Evolutionary conservation across 2,113 vertebrate species (phyloP), one percentile per base, ranked within the genome.

Genomic region (Asarcornis scutulata): DNA sequence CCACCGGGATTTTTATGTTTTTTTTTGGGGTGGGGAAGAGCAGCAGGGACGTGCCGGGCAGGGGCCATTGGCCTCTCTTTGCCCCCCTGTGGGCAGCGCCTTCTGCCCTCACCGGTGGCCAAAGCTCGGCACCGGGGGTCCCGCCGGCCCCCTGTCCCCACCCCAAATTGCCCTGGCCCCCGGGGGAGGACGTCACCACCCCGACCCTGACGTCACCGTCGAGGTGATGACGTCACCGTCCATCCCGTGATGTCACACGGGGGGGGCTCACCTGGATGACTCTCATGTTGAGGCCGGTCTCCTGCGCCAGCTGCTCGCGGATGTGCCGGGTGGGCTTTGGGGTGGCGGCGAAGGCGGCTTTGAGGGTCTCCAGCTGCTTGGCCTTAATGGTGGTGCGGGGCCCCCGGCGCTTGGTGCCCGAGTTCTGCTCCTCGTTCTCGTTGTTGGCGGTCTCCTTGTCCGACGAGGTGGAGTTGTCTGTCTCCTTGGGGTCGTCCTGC

Each of bases 311-410:
- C 97, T 99, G 99, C 82, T 99, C 99, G 27, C 99, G 98, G 96
- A 99, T 99, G 97, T 99, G 99, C 40, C 99, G 98, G 12, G 99
- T 99, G 34, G 99, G 99, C 67, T 99, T 99, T 69, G 99, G 99
- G 79, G 99, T 99, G 78, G 99, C 99, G 1, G 99, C 99, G 48
- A 99, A 99, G 88, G 99, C 99, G 3, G 99, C 99, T 97, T 99
- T 99, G 90, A 99, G 98, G 42, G 99, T 99, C 96, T 99, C 99
- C 98, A 99, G 98, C 97, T 99, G 99, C 94, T 99, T 99, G 97
- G 99, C 99, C 95, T 99, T 99, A 97, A 99, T 99, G 95, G 99
- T 99, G 97, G 99, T 99, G 83, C 99, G 98, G 29, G 99, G 99
- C 9, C 99, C 99, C 83, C 99, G 98, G 84, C 99, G 73, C 78